phyloP scores from a whole-genome alignment of 1,140 invertebrate species.

The Elysia chlorotica region DNA sequence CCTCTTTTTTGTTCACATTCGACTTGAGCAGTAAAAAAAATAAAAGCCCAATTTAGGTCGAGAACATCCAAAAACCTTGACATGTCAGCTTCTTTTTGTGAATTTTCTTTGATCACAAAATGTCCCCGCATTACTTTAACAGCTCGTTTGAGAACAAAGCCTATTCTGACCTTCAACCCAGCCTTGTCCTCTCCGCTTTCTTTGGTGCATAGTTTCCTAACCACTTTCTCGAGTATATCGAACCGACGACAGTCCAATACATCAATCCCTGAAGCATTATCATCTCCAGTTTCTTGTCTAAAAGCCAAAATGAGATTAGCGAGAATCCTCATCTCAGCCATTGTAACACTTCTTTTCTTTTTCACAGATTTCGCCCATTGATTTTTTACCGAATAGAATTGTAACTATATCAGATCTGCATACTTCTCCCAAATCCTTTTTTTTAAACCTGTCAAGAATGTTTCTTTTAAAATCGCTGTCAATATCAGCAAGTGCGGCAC shows the following conservation, averaged over 20 bases:
- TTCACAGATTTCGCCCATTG: constrained; percentile 19
- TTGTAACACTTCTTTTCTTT: constrained; percentile 9
- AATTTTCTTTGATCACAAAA: background rate
- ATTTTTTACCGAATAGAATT: constrained; percentile 18
- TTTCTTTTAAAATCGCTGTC: background rate
- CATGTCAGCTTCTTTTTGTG: constrained; percentile 7
- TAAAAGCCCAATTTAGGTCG: constrained; percentile 18
- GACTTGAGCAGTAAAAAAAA: constrained; percentile 10
- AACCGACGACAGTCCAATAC: background rate
- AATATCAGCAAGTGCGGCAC: background rate
- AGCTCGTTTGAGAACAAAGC: background rate
- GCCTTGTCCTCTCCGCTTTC: background rate
- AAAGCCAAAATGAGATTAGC: constrained; percentile 6
- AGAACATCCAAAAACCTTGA: background rate
- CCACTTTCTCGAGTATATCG: background rate
- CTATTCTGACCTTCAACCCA: constrained; percentile 4
- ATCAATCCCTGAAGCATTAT: background rate
- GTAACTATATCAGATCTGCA: constrained; percentile 14
- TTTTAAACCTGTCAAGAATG: constrained; percentile 23
- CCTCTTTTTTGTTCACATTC: constrained; percentile 1
- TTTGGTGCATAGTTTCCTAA: background rate
- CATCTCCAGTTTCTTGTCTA: background rate
- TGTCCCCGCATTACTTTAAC: constrained; percentile 7
- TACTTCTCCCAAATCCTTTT: constrained; percentile 21
- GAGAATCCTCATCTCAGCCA: constrained; percentile 9